A percentile compares a stretch with the other conserved stretches of the same genome.
phyloP scores from a whole-genome alignment of 2,113 vertebrate species.

The Anhinga rufa region DNA sequence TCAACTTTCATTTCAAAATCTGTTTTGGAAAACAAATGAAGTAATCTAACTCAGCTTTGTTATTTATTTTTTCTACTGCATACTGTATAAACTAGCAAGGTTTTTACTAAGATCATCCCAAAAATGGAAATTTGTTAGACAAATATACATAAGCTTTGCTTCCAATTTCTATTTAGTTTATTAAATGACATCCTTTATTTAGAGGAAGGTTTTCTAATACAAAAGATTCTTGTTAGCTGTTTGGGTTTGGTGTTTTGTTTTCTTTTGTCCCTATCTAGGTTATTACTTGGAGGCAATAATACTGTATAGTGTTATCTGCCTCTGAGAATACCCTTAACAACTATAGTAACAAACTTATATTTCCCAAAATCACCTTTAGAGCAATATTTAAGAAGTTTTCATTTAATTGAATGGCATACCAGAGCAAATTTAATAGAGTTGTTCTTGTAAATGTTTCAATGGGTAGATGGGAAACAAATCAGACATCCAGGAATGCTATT shows the following conservation, averaged over 20 bases:
- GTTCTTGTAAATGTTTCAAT: conserved; percentile 7
- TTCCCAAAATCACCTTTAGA: conserved; percentile 19
- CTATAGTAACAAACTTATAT: not conserved
- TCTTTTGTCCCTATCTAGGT: not conserved
- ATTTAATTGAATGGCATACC: conserved; percentile 23
- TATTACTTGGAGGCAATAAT: not conserved
- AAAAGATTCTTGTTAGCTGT: not conserved
- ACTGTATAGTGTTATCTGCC: not conserved
- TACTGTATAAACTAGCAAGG: not conserved
- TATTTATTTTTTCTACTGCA: no score
- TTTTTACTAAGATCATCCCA: not conserved
- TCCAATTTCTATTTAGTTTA: not conserved
- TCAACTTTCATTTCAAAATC: not conserved
- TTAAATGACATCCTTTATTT: not conserved
- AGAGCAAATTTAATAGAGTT: conserved; percentile 34
- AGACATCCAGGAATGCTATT: not conserved
- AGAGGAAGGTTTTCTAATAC: not conserved
- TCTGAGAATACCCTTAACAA: not conserved
- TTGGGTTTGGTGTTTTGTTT: not conserved
- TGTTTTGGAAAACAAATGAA: not conserved
- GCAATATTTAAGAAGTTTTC: conserved; percentile 38
- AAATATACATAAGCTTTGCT: not conserved
- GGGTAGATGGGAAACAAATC: not conserved
- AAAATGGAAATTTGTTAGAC: not conserved
- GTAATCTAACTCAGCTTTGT: not conserved